Base-by-base conservation (phyloP, 2,888 invertebrate species). In the Portevinia maculata region DNA sequence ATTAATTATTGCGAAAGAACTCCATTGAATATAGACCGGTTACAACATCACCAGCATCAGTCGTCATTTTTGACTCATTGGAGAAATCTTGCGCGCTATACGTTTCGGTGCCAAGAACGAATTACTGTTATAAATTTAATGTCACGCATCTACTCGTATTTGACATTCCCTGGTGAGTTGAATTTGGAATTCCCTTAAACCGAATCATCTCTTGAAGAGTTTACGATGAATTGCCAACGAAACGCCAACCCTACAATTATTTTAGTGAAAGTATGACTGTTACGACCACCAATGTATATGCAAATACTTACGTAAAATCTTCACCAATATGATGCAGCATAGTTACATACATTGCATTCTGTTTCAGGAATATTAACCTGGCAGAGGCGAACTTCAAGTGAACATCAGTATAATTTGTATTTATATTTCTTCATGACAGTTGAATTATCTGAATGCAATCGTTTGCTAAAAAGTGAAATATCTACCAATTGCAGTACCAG, bases 201-300 rank as follows among this genome's bases (percentile, higher is more conserved):
- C 48, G 9, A n/a, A 37, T 32, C 34, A 17, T 55, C 37, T 13
- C 41, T 17, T 32, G 24, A 44, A 17, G 24, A 17, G 37, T 44
- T 67, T 34, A 46, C 44, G 55, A 55, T 15, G 7, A 55, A 34
- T 17, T 46, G 32, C 7, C 9, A 6, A 3, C 21, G 44, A 44
- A 28, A 48, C 46, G 30, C 11, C 6, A 24, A 37, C 9, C 52
- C n/a, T n/a, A 13, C 39, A 13, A 39, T 30, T 21, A 1, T 28
- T 21, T 13, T 7, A 52, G 50, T 50, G 70, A 59, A 70, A 70
- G 59, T 48, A 46, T 32, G 32, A 32, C 11, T 50, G 28, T 30
- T 30, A 59, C 34, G 21, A 7, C 13, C 48, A 11, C 34, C 21
- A 34, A 28, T 59, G 7, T 17, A 19, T 48, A 69, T 34, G 46